Evolutionary conservation across 2,888 invertebrate genomes (phyloP).

Genomic region (Ophion ellenae): DNA sequence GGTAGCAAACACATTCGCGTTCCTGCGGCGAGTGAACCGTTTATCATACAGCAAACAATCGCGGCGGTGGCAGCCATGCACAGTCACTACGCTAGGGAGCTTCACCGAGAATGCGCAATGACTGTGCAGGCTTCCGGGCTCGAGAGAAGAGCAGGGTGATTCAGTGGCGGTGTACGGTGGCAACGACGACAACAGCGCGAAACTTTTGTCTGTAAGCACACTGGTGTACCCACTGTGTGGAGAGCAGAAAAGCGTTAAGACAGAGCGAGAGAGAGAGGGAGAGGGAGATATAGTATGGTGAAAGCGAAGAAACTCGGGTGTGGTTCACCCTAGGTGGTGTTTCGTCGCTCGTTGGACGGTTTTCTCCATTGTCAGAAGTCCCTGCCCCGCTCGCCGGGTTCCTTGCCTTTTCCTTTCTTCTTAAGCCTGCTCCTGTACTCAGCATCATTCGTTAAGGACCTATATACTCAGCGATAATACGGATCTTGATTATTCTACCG

Average conservation of each 20-base stretch:
- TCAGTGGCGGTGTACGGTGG: conserved; percentile 28
- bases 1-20: conserved; percentile 28
- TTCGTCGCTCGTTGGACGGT: conserved; percentile 47
- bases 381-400: conserved; percentile 38
- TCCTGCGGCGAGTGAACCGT: conserved; percentile 43
- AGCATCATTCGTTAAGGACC: conserved; percentile 46
- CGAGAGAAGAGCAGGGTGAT: conserved; percentile 24
- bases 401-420: conserved; percentile 39
- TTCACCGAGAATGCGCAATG: conserved; percentile 51
- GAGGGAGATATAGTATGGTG: conserved; percentile 9
- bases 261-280: conserved; percentile 4
- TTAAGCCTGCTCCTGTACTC: conserved; percentile 22
- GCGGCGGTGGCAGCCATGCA: conserved; percentile 46
- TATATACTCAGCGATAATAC: conserved; percentile 47
- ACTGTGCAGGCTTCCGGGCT: conserved; percentile 14
- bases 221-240: conserved; percentile 22
- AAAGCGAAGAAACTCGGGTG: conserved; percentile 31
- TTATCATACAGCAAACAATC: conserved; percentile 59
- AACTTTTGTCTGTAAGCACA: conserved; percentile 57
- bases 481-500: conserved; percentile 46
- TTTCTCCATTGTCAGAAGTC: conserved; percentile 53
- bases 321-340: conserved; percentile 48
- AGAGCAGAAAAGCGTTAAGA: conserved; percentile 21
- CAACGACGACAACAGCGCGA: conserved; percentile 33
- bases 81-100: conserved; percentile 38